Conservation (phyloP, 2,797 vertebrate species). For the Antennarius maculatus region DNA sequence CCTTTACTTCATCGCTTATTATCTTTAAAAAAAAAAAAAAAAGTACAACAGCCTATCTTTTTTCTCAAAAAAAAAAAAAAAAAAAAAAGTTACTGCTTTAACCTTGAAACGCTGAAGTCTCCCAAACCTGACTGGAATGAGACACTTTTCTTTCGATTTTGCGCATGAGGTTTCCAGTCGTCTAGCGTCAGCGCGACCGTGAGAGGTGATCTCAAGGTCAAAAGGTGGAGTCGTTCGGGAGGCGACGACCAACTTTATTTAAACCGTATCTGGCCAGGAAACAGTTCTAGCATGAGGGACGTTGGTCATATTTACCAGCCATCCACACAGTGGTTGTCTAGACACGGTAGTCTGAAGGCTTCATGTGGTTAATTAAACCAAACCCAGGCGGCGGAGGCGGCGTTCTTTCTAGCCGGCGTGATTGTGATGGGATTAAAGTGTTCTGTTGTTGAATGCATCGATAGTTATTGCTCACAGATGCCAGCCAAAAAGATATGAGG, state of each 20-base stretch:
- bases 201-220: constrained; percentile 27
- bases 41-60: not conserved
- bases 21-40: not conserved
- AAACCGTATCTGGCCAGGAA: constrained; percentile 41
- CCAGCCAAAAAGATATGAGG: constrained; percentile 54
- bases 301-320: constrained; percentile 52
- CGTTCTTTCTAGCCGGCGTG: constrained; percentile 45
- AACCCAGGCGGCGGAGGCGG: constrained; percentile 47
- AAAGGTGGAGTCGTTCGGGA: constrained; percentile 44
- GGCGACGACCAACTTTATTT: constrained; percentile 39
- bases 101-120: not conserved
- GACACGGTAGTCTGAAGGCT: constrained; percentile 45
- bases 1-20: constrained; percentile 9
- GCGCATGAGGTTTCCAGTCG: constrained; percentile 19
- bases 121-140: constrained; percentile 2
- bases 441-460: constrained; percentile 37
- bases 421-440: constrained; percentile 48
- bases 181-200: constrained; percentile 16
- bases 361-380: constrained; percentile 54
- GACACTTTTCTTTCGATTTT: constrained; percentile 19
- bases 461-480: constrained; percentile 52
- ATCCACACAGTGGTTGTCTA: constrained; percentile 45
- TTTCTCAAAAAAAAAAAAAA: too few relatives aligned
- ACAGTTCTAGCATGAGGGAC: constrained; percentile 38
- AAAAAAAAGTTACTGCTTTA: not conserved